A percentile compares a stretch with the other conserved stretches of the same genome.
These are phyloP conservation scores for Zosterops japonicus DNA, from an alignment of 2,113 vertebrate species.

Conservation along the genomic window DNA sequence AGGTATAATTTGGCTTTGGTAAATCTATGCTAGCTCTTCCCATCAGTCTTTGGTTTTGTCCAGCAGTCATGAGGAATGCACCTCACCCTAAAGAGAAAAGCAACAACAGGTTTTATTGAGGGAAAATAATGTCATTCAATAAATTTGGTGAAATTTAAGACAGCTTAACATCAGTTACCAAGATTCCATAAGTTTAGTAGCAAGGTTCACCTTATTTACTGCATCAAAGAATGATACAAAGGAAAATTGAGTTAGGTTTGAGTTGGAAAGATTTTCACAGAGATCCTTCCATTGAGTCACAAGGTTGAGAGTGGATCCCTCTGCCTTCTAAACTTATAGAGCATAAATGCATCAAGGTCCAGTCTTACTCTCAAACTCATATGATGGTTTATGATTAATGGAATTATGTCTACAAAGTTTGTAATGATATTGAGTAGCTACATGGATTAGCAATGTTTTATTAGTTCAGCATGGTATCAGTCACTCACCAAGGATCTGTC, in stretches of 20 bases:
- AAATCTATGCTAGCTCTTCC: background rate
- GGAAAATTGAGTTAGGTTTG: background rate
- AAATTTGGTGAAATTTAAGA: background rate
- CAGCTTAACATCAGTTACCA: background rate
- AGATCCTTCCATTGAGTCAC: background rate
- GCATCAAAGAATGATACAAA: background rate
- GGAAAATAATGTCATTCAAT: background rate
- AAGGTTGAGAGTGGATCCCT: background rate
- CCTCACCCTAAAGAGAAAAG: background rate
- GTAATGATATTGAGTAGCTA: background rate
- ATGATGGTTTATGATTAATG: background rate
- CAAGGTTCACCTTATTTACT: background rate
- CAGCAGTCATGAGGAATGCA: background rate
- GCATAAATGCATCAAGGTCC: background rate
- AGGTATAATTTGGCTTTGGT: background rate
- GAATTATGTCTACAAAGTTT: background rate
- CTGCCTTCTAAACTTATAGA: background rate
- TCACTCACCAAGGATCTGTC: background rate
- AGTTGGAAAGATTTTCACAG: background rate
- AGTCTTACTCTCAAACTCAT: accelerated
- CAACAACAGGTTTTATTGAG: background rate
- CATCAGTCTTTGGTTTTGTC: background rate
- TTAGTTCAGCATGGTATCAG: background rate
- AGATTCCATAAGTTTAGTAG: background rate
- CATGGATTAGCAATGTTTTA: background rate